phyloP scores from a whole-genome alignment of 2,113 vertebrate genomes.

The Mystacornis crossleyi region DNA sequence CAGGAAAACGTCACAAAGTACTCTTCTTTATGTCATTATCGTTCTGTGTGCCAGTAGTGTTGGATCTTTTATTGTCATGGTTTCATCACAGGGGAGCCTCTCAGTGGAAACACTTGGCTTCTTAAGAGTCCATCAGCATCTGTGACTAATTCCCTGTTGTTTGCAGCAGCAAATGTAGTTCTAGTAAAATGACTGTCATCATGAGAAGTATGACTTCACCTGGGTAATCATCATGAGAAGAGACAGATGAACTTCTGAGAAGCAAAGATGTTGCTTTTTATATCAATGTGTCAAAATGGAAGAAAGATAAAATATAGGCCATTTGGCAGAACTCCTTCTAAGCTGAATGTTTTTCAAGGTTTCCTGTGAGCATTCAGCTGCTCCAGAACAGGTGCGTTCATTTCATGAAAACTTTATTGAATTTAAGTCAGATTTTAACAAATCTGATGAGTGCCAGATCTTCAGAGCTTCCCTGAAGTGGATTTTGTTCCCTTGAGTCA shows the following conservation, averaged over 20 bases:
- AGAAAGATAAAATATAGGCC: constrained; percentile 19
- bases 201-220: background rate
- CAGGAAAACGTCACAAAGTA: background rate
- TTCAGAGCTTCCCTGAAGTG: background rate
- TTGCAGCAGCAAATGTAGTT: background rate
- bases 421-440: constrained; percentile 23
- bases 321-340: constrained; percentile 1
- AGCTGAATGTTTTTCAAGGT: constrained; percentile 9
- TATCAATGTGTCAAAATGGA: background rate
- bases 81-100: constrained; percentile 10
- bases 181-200: background rate
- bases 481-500: background rate
- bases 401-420: constrained; percentile 20
- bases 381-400: background rate
- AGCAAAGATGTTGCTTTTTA: background rate
- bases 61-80: background rate
- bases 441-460: background rate
- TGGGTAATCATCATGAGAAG: background rate
- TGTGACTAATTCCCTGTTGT: background rate
- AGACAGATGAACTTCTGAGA: constrained; percentile 26
- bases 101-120: background rate
- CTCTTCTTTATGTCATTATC: background rate
- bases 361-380: background rate
- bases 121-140: background rate
- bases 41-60: background rate